These are phyloP conservation scores for Sympetrum striolatum DNA, from an alignment of 2,888 invertebrate genomes.

Conservation along the genomic window DNA sequence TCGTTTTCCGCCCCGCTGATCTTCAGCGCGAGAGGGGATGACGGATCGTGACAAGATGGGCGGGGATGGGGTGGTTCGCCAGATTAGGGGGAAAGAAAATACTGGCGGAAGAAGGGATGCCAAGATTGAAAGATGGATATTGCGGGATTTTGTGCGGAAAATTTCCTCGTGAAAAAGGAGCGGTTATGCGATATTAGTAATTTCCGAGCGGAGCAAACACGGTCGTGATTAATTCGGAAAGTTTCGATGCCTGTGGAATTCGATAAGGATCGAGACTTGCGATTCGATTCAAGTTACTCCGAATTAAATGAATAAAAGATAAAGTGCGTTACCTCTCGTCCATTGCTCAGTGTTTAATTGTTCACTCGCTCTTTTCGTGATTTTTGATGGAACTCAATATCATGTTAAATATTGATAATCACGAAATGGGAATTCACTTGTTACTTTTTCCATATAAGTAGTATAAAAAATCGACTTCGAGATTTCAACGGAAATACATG, in stretches of 20 bases:
- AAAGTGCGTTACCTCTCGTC: too few relatives aligned
- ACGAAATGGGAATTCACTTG: too few relatives aligned
- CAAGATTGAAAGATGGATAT: background rate
- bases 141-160: background rate
- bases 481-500: too few relatives aligned
- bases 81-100: background rate
- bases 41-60: conserved; percentile 31
- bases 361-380: too few relatives aligned
- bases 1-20: conserved; percentile 28
- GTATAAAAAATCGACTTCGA: too few relatives aligned
- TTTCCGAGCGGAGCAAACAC: background rate
- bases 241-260: background rate
- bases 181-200: background rate
- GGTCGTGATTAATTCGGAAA: background rate
- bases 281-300: too few relatives aligned
- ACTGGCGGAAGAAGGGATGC: background rate
- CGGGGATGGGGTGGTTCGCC: background rate
- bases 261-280: too few relatives aligned
- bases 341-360: too few relatives aligned
- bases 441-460: too few relatives aligned
- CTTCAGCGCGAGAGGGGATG: background rate
- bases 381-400: too few relatives aligned
- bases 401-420: too few relatives aligned
- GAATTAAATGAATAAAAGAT: too few relatives aligned
- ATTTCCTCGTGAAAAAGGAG: background rate